A percentile compares a stretch with the other conserved stretches of the same genome.
Evolutionary conservation across 2,888 invertebrate species (phyloP).

Genomic region (Mythimna pallens): DNA sequence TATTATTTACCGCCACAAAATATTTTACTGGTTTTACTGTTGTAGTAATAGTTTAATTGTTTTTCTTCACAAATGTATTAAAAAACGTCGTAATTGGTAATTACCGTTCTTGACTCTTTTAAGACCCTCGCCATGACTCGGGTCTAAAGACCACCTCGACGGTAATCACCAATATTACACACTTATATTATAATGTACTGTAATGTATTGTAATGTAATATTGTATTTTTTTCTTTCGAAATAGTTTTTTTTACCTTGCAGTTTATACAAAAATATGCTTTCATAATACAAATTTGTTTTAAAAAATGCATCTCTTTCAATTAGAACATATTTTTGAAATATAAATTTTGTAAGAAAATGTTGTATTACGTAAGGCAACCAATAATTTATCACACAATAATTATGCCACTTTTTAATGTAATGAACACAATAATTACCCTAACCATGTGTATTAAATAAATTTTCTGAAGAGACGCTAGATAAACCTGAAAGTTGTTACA

Average conservation of each 20-base stretch:
- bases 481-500: constrained; percentile 38
- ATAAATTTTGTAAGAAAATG: constrained; percentile 29
- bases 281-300: not conserved
- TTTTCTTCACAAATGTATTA: no score
- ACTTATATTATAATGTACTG: not conserved
- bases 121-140: no score
- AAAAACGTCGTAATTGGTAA: no score
- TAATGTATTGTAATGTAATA: no score
- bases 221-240: not conserved
- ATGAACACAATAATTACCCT: constrained; percentile 15
- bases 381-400: constrained; percentile 18
- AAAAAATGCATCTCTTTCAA: not conserved
- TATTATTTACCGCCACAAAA: no score
- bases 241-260: not conserved
- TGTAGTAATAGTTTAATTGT: no score
- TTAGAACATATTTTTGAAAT: constrained; percentile 23
- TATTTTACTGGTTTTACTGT: no score
- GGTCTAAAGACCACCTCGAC: no score
- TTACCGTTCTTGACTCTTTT: no score
- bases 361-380: constrained; percentile 33
- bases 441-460: constrained; percentile 27
- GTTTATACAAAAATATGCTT: constrained; percentile 13
- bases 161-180: no score
- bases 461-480: constrained; percentile 64
- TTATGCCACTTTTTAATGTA: constrained; percentile 12